These are phyloP conservation scores for Marasmarcha lunaedactyla DNA, from an alignment of 2,888 invertebrate genomes.

Conservation along the genomic window DNA sequence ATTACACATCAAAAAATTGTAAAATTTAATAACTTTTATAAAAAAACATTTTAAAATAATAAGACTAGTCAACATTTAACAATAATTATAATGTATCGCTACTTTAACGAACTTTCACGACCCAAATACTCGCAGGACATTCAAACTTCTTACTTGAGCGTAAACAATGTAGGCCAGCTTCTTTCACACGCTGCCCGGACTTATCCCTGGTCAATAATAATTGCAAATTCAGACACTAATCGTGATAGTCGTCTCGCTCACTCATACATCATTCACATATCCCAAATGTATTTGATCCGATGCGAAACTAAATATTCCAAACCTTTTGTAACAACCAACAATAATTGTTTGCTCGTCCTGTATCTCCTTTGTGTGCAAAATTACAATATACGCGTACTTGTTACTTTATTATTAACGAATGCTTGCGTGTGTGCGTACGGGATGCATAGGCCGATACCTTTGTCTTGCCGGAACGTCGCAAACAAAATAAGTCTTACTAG, in stretches of 20 bases:
- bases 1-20: no score
- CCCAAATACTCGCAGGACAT: conserved; percentile 44
- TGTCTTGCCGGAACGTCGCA: conserved; percentile 67
- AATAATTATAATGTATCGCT: conserved; percentile 31
- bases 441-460: conserved; percentile 64
- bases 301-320: conserved; percentile 66
- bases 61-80: no score
- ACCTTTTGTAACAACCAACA: conserved; percentile 70
- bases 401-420: conserved; percentile 53
- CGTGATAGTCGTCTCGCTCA: conserved; percentile 35
- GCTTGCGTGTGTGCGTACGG: conserved; percentile 54
- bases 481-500: conserved; percentile 65
- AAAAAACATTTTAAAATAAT: no score
- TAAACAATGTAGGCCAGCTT: conserved; percentile 63
- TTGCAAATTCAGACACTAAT: conserved; percentile 51
- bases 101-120: conserved; percentile 41
- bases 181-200: conserved; percentile 67
- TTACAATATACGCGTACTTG: conserved; percentile 59
- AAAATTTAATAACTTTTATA: no score
- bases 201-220: conserved; percentile 70
- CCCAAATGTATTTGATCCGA: conserved; percentile 62
- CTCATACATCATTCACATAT: conserved; percentile 52
- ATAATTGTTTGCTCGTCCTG: conserved; percentile 69
- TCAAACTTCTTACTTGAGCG: conserved; percentile 64
- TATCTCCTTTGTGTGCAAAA: conserved; percentile 67